Evolutionary conservation across 1,140 invertebrate species (phyloP), one percentile per base, ranked within the genome.

Genomic region (Marisa cornuarietis): DNA sequence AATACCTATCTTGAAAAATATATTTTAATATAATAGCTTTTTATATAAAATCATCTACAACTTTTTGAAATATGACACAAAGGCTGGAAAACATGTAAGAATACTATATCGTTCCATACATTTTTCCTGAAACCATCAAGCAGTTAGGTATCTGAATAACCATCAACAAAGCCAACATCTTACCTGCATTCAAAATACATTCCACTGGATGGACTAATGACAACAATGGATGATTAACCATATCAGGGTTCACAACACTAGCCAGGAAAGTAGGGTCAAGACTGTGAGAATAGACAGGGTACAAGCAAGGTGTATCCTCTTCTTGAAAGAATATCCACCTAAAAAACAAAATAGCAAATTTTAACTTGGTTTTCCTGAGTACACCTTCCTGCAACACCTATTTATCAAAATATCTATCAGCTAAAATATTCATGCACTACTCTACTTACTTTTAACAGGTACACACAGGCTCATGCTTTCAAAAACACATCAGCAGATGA

Each of bases 251-350:
- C 8, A 73, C 54, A 16, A 87, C 61, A 31, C 85, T 81, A 20
- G 84, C 85, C 51, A 81, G 78, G 82, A 88, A 88, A n/a, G 84
- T 82, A 18, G 88, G 88, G 77, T 90, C 88, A 76, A 86, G 80
- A 20, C 83, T 84, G 58, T 85, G 73, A 14, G 83, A 52, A 78
- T 86, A 88, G 42, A 80, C 61, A 42, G 88, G 88, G 75, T 89
- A 88, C 58, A 90, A 78, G 68, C 82, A 80, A 16, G 86, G 77
- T 26, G 76, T 61, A 76, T 87, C 86, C 52, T 80, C 72, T 22
- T 71, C 73, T 49, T 79, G 73, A 79, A 86, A 90, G 71, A 90
- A 89, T 65, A 82, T 82, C 88, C 88, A 90, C 76, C 87, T 88
- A 75, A 20, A 84, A 80, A 66, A 83, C 31, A 71, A 13, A 76